Evolutionary conservation across 2,888 invertebrate species (phyloP), one percentile per base, ranked within the genome.

Genomic region (Cerastis leucographa): DNA sequence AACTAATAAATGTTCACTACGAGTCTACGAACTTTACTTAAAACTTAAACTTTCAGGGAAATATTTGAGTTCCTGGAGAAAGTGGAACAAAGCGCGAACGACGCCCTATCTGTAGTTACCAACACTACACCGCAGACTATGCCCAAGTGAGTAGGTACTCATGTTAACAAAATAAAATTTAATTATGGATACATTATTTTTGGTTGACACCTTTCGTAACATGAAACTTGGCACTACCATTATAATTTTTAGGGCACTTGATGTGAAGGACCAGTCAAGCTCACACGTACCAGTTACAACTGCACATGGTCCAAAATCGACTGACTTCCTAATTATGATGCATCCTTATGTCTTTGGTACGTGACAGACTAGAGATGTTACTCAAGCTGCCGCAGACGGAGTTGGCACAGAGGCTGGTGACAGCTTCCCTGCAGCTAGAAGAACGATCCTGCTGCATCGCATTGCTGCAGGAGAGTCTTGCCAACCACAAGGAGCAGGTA

Each of bases 61-160:
- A 97, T 98, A 87, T 96, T 97, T 71, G 97, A 97, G 73, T 98
- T 97, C 91, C 90, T 98, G 81, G 98, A 98, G 89, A 97, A 97
- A 92, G 97, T 97, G 0, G 98, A 98, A 83, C 95, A 96, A 85
- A 96, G 96, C 74, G 96, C 97, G 0, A 97, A 96, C 70, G 97
- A 97, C 78, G 97, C 96, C 29, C 90, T 97, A 2, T 95, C 96
- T 0, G 92, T 96, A 0, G 95, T 97, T 0, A 95, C 95, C 2
- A 94, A 91, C 75, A 92, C 93, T 11, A 92, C 94, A n/a, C 96
- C 96, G 7, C 94, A 93, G 73, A 93, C 92, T 49, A 93, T 94
- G 70, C 96, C 96, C 0, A 96, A 96, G 96, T 96, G 87, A 94
- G 93, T 85, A 44, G 49, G 7, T 11, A 44, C 44, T 14, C 14